Evolutionary conservation across 2,797 vertebrate genomes (phyloP).

Genomic region (Xenentodon cancila): DNA sequence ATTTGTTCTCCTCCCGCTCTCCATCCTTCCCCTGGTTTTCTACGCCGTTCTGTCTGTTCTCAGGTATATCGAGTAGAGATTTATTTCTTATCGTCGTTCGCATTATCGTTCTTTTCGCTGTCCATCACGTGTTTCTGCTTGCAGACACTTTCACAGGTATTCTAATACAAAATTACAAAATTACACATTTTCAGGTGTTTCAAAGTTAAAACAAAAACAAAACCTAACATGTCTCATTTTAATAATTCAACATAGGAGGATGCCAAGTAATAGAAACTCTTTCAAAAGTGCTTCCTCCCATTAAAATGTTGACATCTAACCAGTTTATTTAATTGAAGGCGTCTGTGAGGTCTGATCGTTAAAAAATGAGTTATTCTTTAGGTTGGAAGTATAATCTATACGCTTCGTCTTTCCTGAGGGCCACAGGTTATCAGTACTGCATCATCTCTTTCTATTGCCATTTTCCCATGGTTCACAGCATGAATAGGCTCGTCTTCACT

Average conservation of each 20-base stretch:
- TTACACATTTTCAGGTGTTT: too few relatives aligned
- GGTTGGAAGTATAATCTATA: conserved; percentile 68
- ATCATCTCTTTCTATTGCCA: conserved; percentile 66
- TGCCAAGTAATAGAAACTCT: conserved; percentile 15
- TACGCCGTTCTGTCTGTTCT: conserved; percentile 58
- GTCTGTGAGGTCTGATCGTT: conserved; percentile 35
- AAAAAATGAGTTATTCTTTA: conserved; percentile 55
- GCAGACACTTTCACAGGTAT: conserved; percentile 31
- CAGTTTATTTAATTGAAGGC: conserved; percentile 28
- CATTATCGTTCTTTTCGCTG: conserved; percentile 34
- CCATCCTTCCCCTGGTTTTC: conserved; percentile 67
- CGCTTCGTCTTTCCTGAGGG: conserved; percentile 58
- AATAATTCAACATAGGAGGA: too few relatives aligned
- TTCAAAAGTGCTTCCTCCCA: conserved; percentile 13
- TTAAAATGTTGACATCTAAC: conserved; percentile 27
- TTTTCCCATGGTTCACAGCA: conserved; percentile 52
- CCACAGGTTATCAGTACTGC: conserved; percentile 68
- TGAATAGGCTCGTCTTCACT: conserved; percentile 52
- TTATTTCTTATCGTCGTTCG: conserved; percentile 44
- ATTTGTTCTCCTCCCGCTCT: conserved; percentile 36
- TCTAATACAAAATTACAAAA: conserved; percentile 32
- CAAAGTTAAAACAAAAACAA: too few relatives aligned
- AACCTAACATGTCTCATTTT: too few relatives aligned
- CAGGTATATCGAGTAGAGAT: conserved; percentile 10
- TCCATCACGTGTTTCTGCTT: conserved; percentile 19